Evolutionary conservation across 2,113 vertebrate genomes (phyloP).

Genomic region (Myrmecophaga tridactyla): DNA sequence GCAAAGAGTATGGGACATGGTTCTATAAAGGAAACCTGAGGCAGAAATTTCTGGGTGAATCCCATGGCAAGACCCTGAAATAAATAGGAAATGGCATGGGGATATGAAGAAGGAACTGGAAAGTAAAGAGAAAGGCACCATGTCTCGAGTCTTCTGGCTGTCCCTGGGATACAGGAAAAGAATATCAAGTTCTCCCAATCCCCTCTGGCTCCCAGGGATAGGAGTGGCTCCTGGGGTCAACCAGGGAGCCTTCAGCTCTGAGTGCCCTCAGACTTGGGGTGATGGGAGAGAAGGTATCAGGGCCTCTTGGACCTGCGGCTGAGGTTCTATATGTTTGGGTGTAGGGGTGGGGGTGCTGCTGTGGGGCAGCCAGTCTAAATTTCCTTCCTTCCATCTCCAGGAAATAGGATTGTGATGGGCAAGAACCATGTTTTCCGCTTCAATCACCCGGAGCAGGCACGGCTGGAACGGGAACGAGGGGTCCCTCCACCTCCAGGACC

Average conservation of each 20-base stretch:
- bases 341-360: background rate
- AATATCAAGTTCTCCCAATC: background rate
- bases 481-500: constrained; percentile 80
- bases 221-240: background rate
- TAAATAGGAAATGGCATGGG: background rate
- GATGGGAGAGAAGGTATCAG: background rate
- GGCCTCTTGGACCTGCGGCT: background rate
- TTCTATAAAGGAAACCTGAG: background rate
- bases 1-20: background rate
- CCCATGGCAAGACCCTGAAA: background rate
- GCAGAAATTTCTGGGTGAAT: background rate
- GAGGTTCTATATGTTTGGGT: background rate
- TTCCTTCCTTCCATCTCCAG: constrained; percentile 72
- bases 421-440: constrained; percentile 95
- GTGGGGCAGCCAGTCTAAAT: background rate
- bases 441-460: constrained; percentile 92
- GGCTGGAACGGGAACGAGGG: constrained; percentile 88
- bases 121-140: background rate
- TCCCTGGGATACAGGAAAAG: background rate
- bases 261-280: background rate
- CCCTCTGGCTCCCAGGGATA: background rate
- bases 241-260: background rate
- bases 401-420: constrained; percentile 93
- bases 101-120: background rate
- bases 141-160: background rate